A percentile compares a stretch with the other conserved stretches of the same genome.
phyloP scores from a whole-genome alignment of 2,113 vertebrate species.

The Spheniscus mendiculus region DNA sequence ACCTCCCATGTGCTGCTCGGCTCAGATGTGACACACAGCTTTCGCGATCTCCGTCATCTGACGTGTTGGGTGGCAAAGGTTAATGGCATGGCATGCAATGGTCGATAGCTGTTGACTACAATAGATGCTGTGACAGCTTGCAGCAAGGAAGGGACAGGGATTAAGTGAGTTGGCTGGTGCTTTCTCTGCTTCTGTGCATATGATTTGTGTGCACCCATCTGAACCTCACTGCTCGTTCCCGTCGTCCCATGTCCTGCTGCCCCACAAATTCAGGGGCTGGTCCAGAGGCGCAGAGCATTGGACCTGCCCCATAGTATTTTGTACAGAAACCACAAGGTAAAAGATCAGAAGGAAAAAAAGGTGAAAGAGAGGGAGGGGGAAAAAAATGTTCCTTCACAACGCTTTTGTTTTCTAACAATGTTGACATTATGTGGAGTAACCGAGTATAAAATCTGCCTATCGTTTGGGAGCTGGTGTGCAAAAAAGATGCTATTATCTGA shows the following conservation, averaged over 20 bases:
- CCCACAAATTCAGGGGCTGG: neutral
- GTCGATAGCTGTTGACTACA: neutral
- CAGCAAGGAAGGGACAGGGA: neutral
- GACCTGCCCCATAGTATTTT: neutral
- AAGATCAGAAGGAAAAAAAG: neutral
- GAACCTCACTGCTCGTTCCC: neutral
- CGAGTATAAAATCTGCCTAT: slow-evolving; percentile 63
- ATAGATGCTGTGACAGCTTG: neutral
- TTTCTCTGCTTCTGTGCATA: neutral
- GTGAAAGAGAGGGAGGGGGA: neutral
- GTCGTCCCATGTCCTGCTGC: accelerated
- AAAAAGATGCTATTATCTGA: slow-evolving; percentile 45
- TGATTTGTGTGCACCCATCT: neutral
- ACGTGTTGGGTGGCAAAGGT: neutral
- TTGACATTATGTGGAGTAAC: slow-evolving; percentile 66
- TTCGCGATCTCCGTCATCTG: neutral
- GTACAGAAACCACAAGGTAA: neutral
- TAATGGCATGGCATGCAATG: neutral
- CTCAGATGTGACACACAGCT: neutral
- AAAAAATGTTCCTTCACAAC: slow-evolving; percentile 13
- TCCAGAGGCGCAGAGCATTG: neutral
- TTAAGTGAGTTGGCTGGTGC: neutral
- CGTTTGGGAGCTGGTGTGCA: slow-evolving; percentile 49
- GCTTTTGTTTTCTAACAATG: slow-evolving; percentile 65
- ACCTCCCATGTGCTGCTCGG: neutral